phyloP scores from a whole-genome alignment of 2,113 vertebrate genomes.

The Forbesichthys agassizii region DNA sequence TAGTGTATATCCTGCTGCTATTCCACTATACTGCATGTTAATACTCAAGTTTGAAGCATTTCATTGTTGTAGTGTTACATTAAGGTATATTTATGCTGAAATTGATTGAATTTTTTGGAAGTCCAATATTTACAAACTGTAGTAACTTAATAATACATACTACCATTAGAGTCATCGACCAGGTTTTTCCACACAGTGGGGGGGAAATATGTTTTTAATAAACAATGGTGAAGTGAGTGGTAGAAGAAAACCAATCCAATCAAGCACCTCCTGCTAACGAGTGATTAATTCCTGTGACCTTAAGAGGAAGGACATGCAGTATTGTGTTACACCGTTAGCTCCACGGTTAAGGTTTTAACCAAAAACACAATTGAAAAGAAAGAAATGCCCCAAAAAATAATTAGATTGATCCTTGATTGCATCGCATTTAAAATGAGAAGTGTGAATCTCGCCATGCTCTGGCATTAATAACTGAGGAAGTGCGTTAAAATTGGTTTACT shows the following conservation, averaged over 20 bases:
- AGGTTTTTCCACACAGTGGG: not conserved
- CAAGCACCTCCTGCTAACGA: too few species aligned
- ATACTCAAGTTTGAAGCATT: too few species aligned
- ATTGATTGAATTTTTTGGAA: too few species aligned
- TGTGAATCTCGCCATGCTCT: not conserved
- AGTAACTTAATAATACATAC: not conserved
- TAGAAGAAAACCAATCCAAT: too few species aligned
- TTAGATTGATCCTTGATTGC: not conserved
- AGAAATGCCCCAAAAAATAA: not conserved
- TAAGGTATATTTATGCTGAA: too few species aligned
- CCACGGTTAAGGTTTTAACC: not conserved
- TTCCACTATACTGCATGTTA: not conserved
- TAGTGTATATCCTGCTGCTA: not conserved
- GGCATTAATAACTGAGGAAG: not conserved
- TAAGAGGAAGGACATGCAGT: not conserved
- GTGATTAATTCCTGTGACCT: not conserved
- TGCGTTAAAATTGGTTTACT: not conserved
- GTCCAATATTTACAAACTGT: not conserved
- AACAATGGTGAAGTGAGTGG: not conserved
- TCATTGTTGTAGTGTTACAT: too few species aligned
- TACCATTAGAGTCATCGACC: not conserved
- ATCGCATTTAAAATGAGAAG: not conserved
- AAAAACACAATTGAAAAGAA: not conserved
- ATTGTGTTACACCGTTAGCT: not conserved
- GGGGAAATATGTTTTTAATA: not conserved